Evolutionary conservation across 2,797 vertebrate genomes (phyloP).

Genomic region (Leptodactylus fallax): DNA sequence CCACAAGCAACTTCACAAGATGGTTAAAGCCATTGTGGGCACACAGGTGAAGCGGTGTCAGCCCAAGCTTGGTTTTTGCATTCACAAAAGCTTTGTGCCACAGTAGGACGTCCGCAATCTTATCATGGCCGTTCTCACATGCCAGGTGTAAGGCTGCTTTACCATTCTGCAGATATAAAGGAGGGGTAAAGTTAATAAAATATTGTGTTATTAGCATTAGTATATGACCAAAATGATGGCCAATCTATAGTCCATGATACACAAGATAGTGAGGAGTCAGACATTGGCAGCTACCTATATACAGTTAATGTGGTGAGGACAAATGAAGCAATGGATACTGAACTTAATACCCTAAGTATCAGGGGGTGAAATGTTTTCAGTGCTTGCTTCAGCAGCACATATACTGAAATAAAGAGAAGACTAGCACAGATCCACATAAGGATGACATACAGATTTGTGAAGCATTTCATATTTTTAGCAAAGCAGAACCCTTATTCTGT

Average conservation of each 20-base stretch:
- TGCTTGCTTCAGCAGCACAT: too few species aligned
- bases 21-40: constrained; percentile 69
- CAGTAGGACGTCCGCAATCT: constrained; percentile 71
- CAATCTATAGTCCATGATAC: too few species aligned
- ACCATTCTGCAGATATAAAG: constrained; percentile 66
- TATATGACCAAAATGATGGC: too few species aligned
- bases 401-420: too few species aligned
- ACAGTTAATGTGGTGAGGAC: neutral
- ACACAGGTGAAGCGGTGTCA: constrained; percentile 72
- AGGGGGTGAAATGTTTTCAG: neutral
- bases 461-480: too few species aligned
- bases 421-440: too few species aligned
- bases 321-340: neutral
- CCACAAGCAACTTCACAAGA: constrained; percentile 70
- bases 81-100: constrained; percentile 74
- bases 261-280: too few species aligned
- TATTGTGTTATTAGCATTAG: too few species aligned
- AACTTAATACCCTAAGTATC: neutral
- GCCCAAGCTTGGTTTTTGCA: constrained; percentile 72
- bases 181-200: neutral
- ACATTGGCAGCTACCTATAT: too few species aligned
- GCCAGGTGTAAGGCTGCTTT: constrained; percentile 73
- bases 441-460: too few species aligned
- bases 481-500: too few species aligned
- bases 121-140: constrained; percentile 68